Evolutionary conservation across 2,888 invertebrate species (phyloP).

Genomic region (Drosophila acutilabella): DNA sequence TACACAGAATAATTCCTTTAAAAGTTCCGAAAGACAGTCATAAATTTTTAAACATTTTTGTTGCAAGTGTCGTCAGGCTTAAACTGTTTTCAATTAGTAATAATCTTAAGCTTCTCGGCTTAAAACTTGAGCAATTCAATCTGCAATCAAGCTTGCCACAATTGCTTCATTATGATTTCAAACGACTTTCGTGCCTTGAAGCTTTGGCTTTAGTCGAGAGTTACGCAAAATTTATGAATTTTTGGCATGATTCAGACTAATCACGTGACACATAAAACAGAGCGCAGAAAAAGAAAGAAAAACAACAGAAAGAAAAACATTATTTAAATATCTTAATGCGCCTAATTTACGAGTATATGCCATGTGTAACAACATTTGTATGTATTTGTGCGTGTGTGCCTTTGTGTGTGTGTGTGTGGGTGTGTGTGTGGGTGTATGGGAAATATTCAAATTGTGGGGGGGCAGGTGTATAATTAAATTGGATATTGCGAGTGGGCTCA

Average conservation of each 20-base stretch:
- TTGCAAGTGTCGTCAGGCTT: background rate
- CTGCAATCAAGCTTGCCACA: constrained; percentile 17
- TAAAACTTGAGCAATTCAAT: constrained; percentile 11
- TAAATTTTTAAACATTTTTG: background rate
- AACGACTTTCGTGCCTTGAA: constrained; percentile 25
- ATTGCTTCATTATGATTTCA: constrained; percentile 49
- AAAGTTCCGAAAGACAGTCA: no score
- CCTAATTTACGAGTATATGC: constrained; percentile 74
- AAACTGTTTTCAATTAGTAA: background rate
- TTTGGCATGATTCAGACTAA: constrained; percentile 72
- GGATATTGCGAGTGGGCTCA: constrained; percentile 52
- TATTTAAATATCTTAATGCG: constrained; percentile 80
- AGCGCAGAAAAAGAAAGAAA: constrained; percentile 15
- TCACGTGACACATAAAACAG: constrained; percentile 63
- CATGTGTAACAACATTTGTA: constrained; percentile 52
- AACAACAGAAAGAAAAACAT: constrained; percentile 43
- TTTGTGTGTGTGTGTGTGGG: constrained; percentile 14
- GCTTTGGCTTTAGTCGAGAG: constrained; percentile 22
- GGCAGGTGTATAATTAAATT: constrained; percentile 79
- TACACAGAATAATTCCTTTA: no score
- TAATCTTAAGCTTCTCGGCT: background rate
- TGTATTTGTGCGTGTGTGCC: constrained; percentile 6
- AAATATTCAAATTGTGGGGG: constrained; percentile 67
- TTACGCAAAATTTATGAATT: constrained; percentile 73
- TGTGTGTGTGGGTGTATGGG: constrained; percentile 1